A percentile compares a stretch with the other conserved stretches of the same genome.
These are phyloP conservation scores for Distichodus sexfasciatus DNA, from an alignment of 2,797 vertebrate genomes.

Conservation along the genomic window DNA sequence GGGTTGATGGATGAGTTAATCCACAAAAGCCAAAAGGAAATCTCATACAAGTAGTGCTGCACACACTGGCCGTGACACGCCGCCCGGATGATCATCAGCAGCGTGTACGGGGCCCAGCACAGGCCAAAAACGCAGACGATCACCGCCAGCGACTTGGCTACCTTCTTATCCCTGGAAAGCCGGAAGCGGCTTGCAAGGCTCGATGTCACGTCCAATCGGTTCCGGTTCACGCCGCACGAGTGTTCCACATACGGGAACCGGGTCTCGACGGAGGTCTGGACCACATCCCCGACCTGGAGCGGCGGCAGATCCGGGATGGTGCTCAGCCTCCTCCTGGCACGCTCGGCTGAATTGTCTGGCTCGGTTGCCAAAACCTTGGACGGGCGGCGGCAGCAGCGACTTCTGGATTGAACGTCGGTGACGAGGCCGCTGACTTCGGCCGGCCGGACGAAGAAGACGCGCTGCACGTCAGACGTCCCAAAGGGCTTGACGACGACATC, in stretches of 20 bases:
- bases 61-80: conserved; percentile 70
- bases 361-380: conserved; percentile 26
- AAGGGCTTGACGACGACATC: conserved; percentile 59
- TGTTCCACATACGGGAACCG: conserved; percentile 54
- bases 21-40: conserved; percentile 77
- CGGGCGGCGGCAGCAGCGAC: conserved; percentile 45
- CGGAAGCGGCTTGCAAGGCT: conserved; percentile 61
- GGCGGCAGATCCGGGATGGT: conserved; percentile 61
- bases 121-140: conserved; percentile 74
- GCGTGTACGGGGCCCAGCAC: conserved; percentile 74
- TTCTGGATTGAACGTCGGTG: conserved; percentile 10
- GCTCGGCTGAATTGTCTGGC: conserved; percentile 18
- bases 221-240: conserved; percentile 26
- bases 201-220: conserved; percentile 51
- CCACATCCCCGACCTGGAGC: conserved; percentile 57
- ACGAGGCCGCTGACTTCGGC: conserved; percentile 12
- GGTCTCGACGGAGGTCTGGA: conserved; percentile 39
- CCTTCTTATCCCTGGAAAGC: conserved; percentile 70
- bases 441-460: conserved; percentile 67
- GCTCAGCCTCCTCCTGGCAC: conserved; percentile 38
- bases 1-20: conserved; percentile 77
- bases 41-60: conserved; percentile 70
- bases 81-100: conserved; percentile 75
- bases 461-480: conserved; percentile 45
- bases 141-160: conserved; percentile 75